These are phyloP conservation scores for Leptinotarsa haldemani DNA, from an alignment of 2,888 invertebrate species.

Conservation along the genomic window DNA sequence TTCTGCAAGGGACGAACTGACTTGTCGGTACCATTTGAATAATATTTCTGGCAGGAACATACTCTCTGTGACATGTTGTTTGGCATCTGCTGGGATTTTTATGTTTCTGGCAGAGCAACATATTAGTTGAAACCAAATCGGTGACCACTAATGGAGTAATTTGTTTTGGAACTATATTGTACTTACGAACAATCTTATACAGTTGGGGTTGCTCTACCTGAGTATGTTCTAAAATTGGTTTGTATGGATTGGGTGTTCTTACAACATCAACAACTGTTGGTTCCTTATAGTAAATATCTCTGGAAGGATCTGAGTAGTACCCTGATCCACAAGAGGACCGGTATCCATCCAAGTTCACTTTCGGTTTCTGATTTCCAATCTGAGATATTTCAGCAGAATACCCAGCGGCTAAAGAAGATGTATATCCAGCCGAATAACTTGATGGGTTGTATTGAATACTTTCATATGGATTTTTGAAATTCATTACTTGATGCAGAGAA, in stretches of 20 bases:
- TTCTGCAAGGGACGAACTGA: slow-evolving; percentile 5
- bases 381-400: slow-evolving; percentile 24
- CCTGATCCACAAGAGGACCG: slow-evolving; percentile 33
- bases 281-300: slow-evolving; percentile 36
- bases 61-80: slow-evolving; percentile 32
- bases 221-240: slow-evolving; percentile 25
- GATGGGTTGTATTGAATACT: background rate
- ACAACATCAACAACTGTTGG: slow-evolving; percentile 37
- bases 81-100: slow-evolving; percentile 16
- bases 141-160: slow-evolving; percentile 25
- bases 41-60: slow-evolving; percentile 20
- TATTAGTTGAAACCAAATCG: slow-evolving; percentile 35
- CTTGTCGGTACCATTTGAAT: slow-evolving; percentile 1
- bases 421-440: slow-evolving; percentile 27
- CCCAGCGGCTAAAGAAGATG: slow-evolving; percentile 11
- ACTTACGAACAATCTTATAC: slow-evolving; percentile 39
- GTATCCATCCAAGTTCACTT: slow-evolving; percentile 32
- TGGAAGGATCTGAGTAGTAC: slow-evolving; percentile 42
- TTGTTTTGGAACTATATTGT: slow-evolving; percentile 34
- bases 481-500: slow-evolving; percentile 28
- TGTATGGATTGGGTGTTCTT: slow-evolving; percentile 23
- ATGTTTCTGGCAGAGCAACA: slow-evolving; percentile 28
- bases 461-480: background rate
- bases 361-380: slow-evolving; percentile 30
- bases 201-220: slow-evolving; percentile 28